phyloP scores from a whole-genome alignment of 92 coral and sea anemone species.

The Siderastrea siderea region DNA sequence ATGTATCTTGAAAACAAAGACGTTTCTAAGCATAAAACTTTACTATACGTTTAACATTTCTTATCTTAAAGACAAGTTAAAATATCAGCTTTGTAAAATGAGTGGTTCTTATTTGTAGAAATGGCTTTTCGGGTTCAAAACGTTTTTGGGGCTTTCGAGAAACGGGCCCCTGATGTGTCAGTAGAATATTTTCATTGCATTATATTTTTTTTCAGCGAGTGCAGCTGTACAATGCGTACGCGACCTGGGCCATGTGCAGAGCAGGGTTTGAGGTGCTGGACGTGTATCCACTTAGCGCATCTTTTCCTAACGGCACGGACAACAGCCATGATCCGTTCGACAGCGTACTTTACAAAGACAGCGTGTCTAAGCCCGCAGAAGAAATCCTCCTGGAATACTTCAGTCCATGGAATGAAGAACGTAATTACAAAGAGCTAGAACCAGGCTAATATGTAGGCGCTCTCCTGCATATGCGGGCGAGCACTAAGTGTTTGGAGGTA shows the following conservation, averaged over 20 bases:
- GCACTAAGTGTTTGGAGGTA: not conserved
- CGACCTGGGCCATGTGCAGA: constrained; percentile 67
- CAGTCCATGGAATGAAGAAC: not conserved
- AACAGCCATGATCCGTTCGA: constrained; percentile 51
- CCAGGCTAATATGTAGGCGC: not conserved
- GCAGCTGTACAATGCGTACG: constrained; percentile 65
- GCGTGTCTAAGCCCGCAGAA: constrained; percentile 57
- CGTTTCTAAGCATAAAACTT: too few relatives aligned
- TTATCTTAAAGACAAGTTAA: too few relatives aligned
- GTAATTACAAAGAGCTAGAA: not conserved
- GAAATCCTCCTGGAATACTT: constrained; percentile 43
- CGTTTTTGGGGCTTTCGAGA: too few relatives aligned
- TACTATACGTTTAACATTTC: too few relatives aligned
- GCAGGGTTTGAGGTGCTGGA: constrained; percentile 71
- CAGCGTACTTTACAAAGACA: constrained; percentile 49
- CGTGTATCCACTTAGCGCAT: constrained; percentile 70
- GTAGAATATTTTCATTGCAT: not conserved
- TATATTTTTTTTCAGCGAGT: constrained; percentile 44
- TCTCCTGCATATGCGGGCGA: not conserved
- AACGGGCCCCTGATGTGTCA: too few relatives aligned
- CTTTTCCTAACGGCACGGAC: constrained; percentile 54
- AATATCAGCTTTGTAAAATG: too few relatives aligned
- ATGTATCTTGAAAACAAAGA: too few relatives aligned
- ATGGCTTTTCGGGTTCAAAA: too few relatives aligned
- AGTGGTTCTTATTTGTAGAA: too few relatives aligned